phyloP scores from a whole-genome alignment of 2,888 invertebrate genomes.

The Oasisia sp. region DNA sequence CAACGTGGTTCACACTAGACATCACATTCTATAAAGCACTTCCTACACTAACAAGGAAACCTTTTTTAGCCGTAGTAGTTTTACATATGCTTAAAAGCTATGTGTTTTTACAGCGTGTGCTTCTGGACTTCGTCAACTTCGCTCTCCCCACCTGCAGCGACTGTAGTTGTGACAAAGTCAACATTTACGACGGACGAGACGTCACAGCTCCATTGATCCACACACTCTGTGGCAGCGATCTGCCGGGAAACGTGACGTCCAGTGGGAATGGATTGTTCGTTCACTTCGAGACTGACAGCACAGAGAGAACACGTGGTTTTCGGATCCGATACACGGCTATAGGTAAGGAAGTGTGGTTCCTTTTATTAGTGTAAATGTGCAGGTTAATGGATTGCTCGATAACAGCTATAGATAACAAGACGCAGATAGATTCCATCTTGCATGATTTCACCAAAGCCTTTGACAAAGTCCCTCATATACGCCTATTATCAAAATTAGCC shows the following conservation, averaged over 20 bases:
- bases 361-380: too few relatives aligned
- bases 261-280: not conserved
- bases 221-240: not conserved
- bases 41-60: too few relatives aligned
- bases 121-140: not conserved
- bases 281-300: not conserved
- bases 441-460: too few relatives aligned
- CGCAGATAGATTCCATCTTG: too few relatives aligned
- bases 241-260: not conserved
- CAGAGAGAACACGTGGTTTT: not conserved
- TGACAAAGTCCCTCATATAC: too few relatives aligned
- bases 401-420: too few relatives aligned
- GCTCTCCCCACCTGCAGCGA: not conserved
- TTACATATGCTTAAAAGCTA: too few relatives aligned
- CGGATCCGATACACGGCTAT: not conserved
- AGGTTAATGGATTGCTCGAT: too few relatives aligned
- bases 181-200: not conserved
- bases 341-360: not conserved
- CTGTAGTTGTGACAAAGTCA: not conserved
- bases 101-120: not conserved
- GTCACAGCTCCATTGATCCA: not conserved
- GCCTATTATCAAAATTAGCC: too few relatives aligned
- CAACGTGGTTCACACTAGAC: too few relatives aligned
- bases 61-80: too few relatives aligned
- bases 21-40: too few relatives aligned